These are phyloP conservation scores for Emydura subglobosa DNA, from an alignment of 2,113 vertebrate species.

Conservation along the genomic window DNA sequence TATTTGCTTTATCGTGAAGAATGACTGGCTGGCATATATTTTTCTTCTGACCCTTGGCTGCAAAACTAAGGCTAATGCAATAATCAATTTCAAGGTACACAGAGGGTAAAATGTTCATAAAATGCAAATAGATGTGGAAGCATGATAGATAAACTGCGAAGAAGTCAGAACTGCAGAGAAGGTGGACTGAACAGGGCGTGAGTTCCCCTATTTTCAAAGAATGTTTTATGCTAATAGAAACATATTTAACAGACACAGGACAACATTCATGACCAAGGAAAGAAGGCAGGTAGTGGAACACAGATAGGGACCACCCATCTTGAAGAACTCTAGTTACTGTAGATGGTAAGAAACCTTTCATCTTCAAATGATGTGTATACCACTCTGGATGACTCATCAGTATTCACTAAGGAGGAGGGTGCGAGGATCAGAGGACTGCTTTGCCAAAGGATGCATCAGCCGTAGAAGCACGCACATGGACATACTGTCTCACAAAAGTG, in stretches of 20 bases:
- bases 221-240: constrained; percentile 45
- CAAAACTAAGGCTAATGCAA: constrained; percentile 45
- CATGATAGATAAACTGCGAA: constrained; percentile 22
- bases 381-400: too few relatives aligned
- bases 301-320: not conserved
- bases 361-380: too few relatives aligned
- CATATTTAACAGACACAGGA: constrained; percentile 53
- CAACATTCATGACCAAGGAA: not conserved
- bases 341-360: not conserved
- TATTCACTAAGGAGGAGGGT: too few relatives aligned
- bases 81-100: constrained; percentile 46
- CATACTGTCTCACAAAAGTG: too few relatives aligned
- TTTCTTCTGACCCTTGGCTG: constrained; percentile 27
- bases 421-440: too few relatives aligned
- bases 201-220: constrained; percentile 32
- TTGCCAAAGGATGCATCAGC: too few relatives aligned
- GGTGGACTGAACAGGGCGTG: constrained; percentile 32
- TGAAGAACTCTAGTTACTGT: not conserved
- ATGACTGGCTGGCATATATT: constrained; percentile 9
- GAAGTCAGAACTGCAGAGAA: constrained; percentile 30
- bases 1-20: constrained; percentile 50
- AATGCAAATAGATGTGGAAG: constrained; percentile 58
- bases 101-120: constrained; percentile 53
- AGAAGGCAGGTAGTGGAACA: not conserved
- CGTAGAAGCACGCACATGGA: too few relatives aligned